Evolutionary conservation across 2,888 invertebrate genomes (phyloP), one percentile per base, ranked within the genome.

Genomic region (Helicoverpa assulta): DNA sequence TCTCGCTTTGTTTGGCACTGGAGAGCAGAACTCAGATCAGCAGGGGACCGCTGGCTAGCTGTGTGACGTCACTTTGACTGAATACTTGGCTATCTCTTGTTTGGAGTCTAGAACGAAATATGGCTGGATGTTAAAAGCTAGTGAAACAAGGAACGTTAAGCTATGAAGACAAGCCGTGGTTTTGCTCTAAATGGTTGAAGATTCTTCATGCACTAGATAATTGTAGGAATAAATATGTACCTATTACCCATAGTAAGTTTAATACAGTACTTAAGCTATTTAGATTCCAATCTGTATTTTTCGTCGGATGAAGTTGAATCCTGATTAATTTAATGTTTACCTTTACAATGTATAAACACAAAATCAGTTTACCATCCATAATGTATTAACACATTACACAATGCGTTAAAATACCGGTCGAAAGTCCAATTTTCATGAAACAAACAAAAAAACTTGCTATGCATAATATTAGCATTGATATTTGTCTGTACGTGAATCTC

Each of bases 391-490:
- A 14, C 12, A 40, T 40, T 40, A 16, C 16, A 47, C 47, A 40
- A 40, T 40, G 40, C 40, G 0, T 40, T 40, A 12, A 40, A 0
- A 47, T 47, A 6, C 14, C 14, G 40, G 16, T 33, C 12, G 40
- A 40, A 12, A 12, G 12, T 14, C 14, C 12, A 40, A 40, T 40
- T 40, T 40, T 14, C 40, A 40, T 40, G 4, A 10, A 40, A 3
- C 40, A 40, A 40, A 40, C 12, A 40, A 14, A 37, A 1, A 37
- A 12, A 40, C 12, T 12, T 40, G 4, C n/a, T 6, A 6, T n/a
- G 47, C n/a, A 47, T 47, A 47, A n/a, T 47, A 6, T n/a, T 47
- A 40, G 67, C 53, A 75, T 37, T 18, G 51, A 67, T n/a, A 66
- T 12, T 53, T 18, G n/a, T 29, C 26, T 43, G 19, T 43, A 75